These are phyloP conservation scores for Zosterops japonicus DNA, from an alignment of 2,113 vertebrate genomes.

Conservation along the genomic window DNA sequence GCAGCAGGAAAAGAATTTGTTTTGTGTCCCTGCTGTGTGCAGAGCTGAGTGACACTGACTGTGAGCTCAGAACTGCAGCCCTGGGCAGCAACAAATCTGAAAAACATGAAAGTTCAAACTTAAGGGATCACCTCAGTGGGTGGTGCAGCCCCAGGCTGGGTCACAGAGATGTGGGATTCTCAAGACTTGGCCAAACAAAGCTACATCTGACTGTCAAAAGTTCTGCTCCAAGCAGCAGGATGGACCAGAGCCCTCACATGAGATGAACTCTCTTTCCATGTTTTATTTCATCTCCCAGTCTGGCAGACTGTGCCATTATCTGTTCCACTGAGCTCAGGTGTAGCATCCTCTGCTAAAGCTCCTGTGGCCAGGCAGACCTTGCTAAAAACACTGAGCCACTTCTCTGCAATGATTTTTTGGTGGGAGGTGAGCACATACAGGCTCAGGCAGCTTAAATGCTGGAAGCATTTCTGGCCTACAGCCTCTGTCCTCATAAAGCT, in stretches of 20 bases:
- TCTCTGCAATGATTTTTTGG: background rate
- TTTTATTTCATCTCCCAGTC: background rate
- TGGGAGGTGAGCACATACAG: background rate
- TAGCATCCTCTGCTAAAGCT: background rate
- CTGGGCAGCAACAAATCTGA: too few relatives aligned
- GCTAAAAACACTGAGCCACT: background rate
- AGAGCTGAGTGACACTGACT: too few relatives aligned
- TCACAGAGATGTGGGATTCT: background rate
- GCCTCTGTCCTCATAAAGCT: background rate
- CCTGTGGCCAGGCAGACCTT: background rate
- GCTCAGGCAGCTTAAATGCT: background rate
- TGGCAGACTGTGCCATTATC: background rate
- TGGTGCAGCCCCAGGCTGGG: background rate
- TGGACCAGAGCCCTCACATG: background rate
- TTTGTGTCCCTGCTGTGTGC: too few relatives aligned
- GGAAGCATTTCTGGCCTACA: background rate
- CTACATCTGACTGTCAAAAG: background rate
- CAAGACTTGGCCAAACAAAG: background rate
- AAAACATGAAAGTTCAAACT: too few relatives aligned
- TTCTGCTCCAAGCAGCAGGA: background rate
- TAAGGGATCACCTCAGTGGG: accelerated
- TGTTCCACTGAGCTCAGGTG: background rate
- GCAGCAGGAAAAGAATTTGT: too few relatives aligned
- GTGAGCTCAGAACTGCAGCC: too few relatives aligned
- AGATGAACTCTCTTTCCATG: background rate